Percentiles rank a stretch among this genome's conserved stretches.
Evolutionary conservation across 2,797 vertebrate species (phyloP).

Genomic region (Sciaenops ocellatus): DNA sequence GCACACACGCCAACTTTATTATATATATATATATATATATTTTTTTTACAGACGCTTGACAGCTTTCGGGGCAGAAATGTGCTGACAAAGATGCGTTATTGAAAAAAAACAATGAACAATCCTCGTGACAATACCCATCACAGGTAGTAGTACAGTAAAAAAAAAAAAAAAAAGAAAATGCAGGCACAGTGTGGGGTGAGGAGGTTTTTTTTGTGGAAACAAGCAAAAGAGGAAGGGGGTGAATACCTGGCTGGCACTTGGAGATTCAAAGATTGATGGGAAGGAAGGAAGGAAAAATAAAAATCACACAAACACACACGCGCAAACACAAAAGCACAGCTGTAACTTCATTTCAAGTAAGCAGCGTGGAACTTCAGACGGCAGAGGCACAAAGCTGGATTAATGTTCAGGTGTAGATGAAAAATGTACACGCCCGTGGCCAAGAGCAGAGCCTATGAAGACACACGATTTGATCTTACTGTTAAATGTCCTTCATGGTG

Average conservation of each 20-base stretch:
- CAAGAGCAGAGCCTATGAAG: neutral
- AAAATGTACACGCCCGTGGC: neutral
- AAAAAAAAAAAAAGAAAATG: conserved; percentile 18
- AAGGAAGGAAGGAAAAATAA: neutral
- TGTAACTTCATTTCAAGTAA: conserved; percentile 28
- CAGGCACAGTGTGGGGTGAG: conserved; percentile 32
- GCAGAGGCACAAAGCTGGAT: neutral
- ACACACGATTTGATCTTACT: conserved; percentile 82
- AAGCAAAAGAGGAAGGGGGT: conserved; percentile 22
- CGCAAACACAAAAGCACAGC: conserved; percentile 25
- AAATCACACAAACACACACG: neutral
- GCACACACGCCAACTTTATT: conserved; percentile 27
- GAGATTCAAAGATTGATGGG: conserved; percentile 52
- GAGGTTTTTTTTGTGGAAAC: conserved; percentile 45
- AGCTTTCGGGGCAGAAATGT: conserved; percentile 39
- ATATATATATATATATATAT: no score
- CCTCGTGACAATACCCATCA: conserved; percentile 71
- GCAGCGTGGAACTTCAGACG: neutral
- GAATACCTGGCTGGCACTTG: conserved; percentile 39
- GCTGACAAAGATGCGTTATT: conserved; percentile 62
- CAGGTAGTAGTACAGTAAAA: conserved; percentile 40
- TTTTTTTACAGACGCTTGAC: conserved; percentile 45
- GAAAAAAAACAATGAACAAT: conserved; percentile 59
- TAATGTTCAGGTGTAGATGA: neutral
- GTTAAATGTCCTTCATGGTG: conserved; percentile 98